Base-by-base conservation (phyloP, 2,888 invertebrate genomes). In the Digitonthophagus gazella region DNA sequence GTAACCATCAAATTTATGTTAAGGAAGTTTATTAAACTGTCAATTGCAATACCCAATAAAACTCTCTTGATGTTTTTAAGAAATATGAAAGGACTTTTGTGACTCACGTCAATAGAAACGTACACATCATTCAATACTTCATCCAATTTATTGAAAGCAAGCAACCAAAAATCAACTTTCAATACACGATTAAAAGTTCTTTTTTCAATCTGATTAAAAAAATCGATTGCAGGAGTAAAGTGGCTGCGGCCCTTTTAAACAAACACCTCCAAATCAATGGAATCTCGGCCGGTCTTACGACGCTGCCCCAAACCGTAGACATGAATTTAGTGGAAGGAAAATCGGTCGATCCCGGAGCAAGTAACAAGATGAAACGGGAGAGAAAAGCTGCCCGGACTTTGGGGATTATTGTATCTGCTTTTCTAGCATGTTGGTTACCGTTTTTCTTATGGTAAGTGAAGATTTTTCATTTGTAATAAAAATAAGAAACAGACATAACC, bases 401-500 rank as follows among this genome's bases (percentile, higher is more conserved):
- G 58, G 97, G 97, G 68, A 96, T 97, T 80, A 97, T 97, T 79
- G 97, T 97, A 92, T 96, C 96, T 28, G 96, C 95, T 0, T 97
- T 97, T 83, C 85, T 97, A 71, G 89, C 96, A 4, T 97, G 97
- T 83, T 97, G 97, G 96, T 86, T 96, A 73, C 97, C 97, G 3
- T 97, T 97, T 86, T 97, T 97, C 83, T 85, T 95, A 69, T 97
- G 97, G 96, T 93, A 83, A 85, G 87, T 74, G 16, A 15, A 58
- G 16, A 3, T 58, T n/a, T 16, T 16, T n/a, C n/a, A n/a, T n/a
- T n/a, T n/a, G n/a, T n/a, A n/a, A n/a, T n/a, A n/a, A n/a, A n/a
- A n/a, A n/a, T n/a, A n/a, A n/a, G n/a, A n/a, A n/a, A n/a, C n/a
- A n/a, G n/a, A n/a, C n/a, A n/a, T n/a, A n/a, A n/a, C n/a, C n/a